Conservation (phyloP, 2,113 vertebrate species). For the Cephalopholis sonnerati region DNA sequence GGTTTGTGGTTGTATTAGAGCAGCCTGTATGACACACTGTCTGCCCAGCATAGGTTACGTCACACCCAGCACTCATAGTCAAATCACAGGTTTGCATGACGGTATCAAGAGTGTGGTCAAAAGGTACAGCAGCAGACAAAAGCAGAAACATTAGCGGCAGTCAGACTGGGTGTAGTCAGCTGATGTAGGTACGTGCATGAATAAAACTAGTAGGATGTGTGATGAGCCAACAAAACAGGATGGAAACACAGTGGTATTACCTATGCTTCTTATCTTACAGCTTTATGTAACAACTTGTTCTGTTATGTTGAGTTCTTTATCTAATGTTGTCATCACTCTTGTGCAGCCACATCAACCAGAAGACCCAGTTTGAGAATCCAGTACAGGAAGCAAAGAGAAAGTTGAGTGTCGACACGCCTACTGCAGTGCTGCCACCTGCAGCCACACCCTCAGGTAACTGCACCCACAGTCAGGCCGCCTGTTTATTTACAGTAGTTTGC, state of each 20-base stretch:
- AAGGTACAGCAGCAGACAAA: background rate
- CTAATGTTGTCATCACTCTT: background rate
- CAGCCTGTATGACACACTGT: background rate
- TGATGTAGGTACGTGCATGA: background rate
- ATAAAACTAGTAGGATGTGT: background rate
- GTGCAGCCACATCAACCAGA: constrained; percentile 97
- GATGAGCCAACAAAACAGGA: background rate
- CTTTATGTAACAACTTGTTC: background rate
- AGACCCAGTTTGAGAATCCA: constrained; percentile 99
- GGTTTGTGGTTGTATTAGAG: constrained; percentile 7
- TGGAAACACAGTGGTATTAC: background rate
- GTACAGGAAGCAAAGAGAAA: constrained; percentile 96
- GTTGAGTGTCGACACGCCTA: constrained; percentile 85
- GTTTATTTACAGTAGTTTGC: background rate
- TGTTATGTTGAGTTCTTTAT: background rate
- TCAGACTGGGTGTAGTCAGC: background rate
- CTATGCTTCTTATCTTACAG: background rate
- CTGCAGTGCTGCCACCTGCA: constrained; percentile 53
- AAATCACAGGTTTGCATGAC: constrained; percentile 72
- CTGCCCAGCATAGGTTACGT: background rate
- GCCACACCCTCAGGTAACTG: constrained; percentile 76
- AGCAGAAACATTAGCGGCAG: constrained; percentile 4
- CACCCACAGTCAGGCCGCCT: background rate
- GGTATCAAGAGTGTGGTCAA: constrained; percentile 10
- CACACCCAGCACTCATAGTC: constrained; percentile 39